Percentiles rank a stretch among this genome's conserved stretches.
These are phyloP conservation scores for Botia almorhae DNA, from an alignment of 2,797 vertebrate genomes.

Conservation along the genomic window DNA sequence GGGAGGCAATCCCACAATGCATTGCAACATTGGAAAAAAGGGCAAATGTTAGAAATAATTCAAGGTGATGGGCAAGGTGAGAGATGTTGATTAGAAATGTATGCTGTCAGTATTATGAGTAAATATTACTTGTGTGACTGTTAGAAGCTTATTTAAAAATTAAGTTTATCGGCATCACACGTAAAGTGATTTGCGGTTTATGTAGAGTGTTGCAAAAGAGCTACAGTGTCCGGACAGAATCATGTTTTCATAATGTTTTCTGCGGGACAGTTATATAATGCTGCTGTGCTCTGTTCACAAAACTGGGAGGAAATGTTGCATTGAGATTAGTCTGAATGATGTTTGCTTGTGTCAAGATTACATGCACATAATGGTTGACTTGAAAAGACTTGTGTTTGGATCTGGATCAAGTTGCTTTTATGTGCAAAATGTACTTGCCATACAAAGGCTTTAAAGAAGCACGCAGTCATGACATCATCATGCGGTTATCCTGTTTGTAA, in stretches of 20 bases:
- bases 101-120: too few species aligned
- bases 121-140: too few species aligned
- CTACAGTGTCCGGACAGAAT: neutral
- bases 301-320: slow-evolving; percentile 3
- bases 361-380: slow-evolving; percentile 5
- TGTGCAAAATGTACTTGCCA: neutral
- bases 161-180: too few species aligned
- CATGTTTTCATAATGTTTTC: too few species aligned
- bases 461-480: neutral
- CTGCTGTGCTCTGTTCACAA: neutral
- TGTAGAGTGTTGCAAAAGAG: neutral
- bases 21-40: too few species aligned
- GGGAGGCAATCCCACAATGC: too few species aligned
- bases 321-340: neutral
- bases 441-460: neutral
- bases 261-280: too few species aligned
- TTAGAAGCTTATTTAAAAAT: too few species aligned
- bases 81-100: too few species aligned
- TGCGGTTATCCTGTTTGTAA: slow-evolving; percentile 18
- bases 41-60: too few species aligned
- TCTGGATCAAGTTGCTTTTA: neutral
- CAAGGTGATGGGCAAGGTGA: too few species aligned
- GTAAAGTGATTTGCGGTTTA: too few species aligned
- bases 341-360: neutral
- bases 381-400: slow-evolving; percentile 11